These are phyloP conservation scores for Polypedilum vanderplanki DNA, from an alignment of 1,140 invertebrate genomes.

Conservation along the genomic window DNA sequence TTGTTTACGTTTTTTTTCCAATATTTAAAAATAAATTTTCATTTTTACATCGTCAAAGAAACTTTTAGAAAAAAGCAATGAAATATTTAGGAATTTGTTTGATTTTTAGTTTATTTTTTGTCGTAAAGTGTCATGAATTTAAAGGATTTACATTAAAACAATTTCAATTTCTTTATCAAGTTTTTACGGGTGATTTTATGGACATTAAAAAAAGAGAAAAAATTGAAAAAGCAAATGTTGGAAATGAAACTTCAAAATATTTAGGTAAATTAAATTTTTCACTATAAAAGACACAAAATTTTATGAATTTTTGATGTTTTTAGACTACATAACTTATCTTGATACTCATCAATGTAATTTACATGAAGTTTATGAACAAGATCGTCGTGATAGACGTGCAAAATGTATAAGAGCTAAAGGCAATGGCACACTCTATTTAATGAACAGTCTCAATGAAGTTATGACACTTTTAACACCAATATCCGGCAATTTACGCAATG, in stretches of 20 bases:
- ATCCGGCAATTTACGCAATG: constrained; percentile 44
- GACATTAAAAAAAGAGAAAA: neutral
- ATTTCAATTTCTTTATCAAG: neutral
- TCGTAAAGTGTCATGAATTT: neutral
- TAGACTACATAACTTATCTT: neutral
- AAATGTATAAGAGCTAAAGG: constrained; percentile 36
- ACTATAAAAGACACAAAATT: neutral
- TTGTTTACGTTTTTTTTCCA: too few relatives aligned
- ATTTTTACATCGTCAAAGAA: neutral
- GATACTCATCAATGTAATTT: neutral
- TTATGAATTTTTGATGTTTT: neutral
- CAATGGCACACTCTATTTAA: constrained; percentile 35
- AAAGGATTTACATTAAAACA: neutral
- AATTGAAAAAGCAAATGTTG: neutral
- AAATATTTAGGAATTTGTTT: neutral
- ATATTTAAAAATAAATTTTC: too few relatives aligned
- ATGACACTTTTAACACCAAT: constrained; percentile 44
- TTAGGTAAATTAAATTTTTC: neutral
- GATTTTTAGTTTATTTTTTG: neutral
- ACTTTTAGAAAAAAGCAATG: neutral
- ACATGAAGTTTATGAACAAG: neutral
- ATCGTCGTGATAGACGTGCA: constrained; percentile 30
- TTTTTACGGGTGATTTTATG: constrained; percentile 7
- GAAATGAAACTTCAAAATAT: neutral
- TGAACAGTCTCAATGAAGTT: constrained; percentile 39